Percentiles rank a stretch among this genome's conserved stretches.
phyloP scores from a whole-genome alignment of 2,888 invertebrate genomes.

The Ametastegia equiseti region DNA sequence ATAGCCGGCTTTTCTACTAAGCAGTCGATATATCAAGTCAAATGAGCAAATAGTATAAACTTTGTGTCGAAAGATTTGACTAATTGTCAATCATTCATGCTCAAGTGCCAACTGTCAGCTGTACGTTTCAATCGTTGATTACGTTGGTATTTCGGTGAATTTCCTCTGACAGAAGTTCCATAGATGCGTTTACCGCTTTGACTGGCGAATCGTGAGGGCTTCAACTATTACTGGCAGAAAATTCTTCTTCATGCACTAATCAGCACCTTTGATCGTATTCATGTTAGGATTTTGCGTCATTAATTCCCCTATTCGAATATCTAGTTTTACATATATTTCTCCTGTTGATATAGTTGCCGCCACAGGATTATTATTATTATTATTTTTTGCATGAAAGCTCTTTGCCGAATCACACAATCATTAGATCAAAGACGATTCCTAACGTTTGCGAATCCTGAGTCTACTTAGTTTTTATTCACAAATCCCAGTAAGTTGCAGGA shows the following conservation, averaged over 20 bases:
- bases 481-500: background rate
- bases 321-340: background rate
- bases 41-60: background rate
- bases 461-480: background rate
- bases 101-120: too few species aligned
- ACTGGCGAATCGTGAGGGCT: background rate
- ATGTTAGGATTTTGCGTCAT: background rate
- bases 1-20: background rate
- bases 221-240: background rate
- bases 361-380: too few species aligned
- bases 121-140: background rate
- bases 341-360: background rate
- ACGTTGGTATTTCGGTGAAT: background rate
- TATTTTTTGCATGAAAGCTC: too few species aligned
- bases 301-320: background rate
- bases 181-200: background rate
- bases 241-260: slow-evolving; percentile 20
- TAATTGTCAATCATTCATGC: background rate
- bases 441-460: background rate
- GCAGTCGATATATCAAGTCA: background rate
- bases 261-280: slow-evolving; percentile 14
- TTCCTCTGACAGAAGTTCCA: background rate
- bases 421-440: background rate
- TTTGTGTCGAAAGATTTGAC: background rate
- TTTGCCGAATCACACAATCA: background rate